Conservation (phyloP, 1,140 invertebrate genomes). For the Atta cephalotes region DNA sequence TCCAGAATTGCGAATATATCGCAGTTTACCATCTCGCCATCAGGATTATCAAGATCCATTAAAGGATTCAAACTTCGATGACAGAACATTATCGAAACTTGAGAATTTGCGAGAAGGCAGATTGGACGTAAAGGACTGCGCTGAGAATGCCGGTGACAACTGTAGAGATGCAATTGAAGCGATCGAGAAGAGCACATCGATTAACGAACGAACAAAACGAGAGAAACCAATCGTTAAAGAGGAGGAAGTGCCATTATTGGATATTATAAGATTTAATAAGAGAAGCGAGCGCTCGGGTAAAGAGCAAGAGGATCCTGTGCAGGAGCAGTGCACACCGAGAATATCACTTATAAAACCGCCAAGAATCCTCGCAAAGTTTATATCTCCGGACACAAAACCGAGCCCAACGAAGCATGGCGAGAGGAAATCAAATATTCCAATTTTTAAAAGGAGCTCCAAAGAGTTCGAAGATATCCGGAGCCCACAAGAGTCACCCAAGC, state of each 20-base stretch:
- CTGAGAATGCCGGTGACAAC: conserved; percentile 8
- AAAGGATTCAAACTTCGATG: neutral
- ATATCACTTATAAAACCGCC: conserved; percentile 80
- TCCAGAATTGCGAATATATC: conserved; percentile 87
- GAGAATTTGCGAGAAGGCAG: neutral
- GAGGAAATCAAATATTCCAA: conserved; percentile 83
- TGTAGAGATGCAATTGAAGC: conserved; percentile 19
- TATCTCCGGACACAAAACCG: conserved; percentile 76
- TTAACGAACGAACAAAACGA: conserved; percentile 71
- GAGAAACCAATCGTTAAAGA: conserved; percentile 58
- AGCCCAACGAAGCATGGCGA: conserved; percentile 78
- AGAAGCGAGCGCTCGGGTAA: conserved; percentile 62
- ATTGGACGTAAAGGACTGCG: conserved; percentile 7
- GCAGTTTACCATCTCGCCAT: conserved; percentile 86
- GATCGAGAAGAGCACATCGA: conserved; percentile 39
- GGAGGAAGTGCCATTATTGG: conserved; percentile 63
- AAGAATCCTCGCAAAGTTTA: conserved; percentile 76
- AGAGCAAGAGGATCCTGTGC: conserved; percentile 48
- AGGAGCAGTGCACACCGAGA: conserved; percentile 53
- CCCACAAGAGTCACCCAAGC: conserved; percentile 83
- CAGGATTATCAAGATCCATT: conserved; percentile 72
- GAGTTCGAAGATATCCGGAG: conserved; percentile 84
- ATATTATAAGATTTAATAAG: conserved; percentile 59
- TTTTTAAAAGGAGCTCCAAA: conserved; percentile 81
- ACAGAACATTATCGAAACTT: conserved; percentile 14